These are phyloP conservation scores for Tichodroma muraria DNA, from an alignment of 2,113 vertebrate genomes.

Conservation along the genomic window DNA sequence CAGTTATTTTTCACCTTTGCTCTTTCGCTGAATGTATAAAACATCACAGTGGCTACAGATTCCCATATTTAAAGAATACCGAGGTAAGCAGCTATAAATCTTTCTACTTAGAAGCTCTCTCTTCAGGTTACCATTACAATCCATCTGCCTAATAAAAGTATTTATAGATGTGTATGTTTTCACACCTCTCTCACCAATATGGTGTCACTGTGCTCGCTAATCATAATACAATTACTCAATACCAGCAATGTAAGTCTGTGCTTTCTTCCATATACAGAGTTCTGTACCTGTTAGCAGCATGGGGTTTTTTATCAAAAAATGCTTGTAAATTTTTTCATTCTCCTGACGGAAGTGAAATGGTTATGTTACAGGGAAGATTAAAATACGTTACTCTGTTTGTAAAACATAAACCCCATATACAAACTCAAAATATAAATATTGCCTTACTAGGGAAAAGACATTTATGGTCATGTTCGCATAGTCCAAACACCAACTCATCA, in stretches of 20 bases:
- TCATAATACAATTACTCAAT: not conserved
- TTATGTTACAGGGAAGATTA: not conserved
- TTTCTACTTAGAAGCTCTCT: not conserved
- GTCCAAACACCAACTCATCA: constrained; percentile 46
- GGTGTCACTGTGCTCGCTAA: not conserved
- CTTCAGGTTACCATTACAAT: not conserved
- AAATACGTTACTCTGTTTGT: not conserved
- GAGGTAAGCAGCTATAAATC: constrained; percentile 1
- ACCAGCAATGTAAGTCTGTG: not conserved
- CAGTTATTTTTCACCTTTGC: constrained; percentile 22
- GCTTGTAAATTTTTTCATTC: not conserved
- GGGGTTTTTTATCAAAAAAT: not conserved
- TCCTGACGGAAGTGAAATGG: not conserved
- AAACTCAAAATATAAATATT: constrained; percentile 23
- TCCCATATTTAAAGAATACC: not conserved
- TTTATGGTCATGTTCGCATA: constrained; percentile 38
- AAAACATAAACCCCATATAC: not conserved
- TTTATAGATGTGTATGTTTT: not conserved
- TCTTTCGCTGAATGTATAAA: not conserved
- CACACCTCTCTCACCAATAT: not conserved
- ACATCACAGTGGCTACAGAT: constrained; percentile 10
- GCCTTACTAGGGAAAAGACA: constrained; percentile 30
- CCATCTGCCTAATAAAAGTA: constrained; percentile 11
- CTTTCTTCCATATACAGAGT: not conserved
- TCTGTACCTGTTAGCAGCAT: not conserved